Evolutionary conservation across 1,140 invertebrate species (phyloP).

Genomic region (Eurosta solidaginis): DNA sequence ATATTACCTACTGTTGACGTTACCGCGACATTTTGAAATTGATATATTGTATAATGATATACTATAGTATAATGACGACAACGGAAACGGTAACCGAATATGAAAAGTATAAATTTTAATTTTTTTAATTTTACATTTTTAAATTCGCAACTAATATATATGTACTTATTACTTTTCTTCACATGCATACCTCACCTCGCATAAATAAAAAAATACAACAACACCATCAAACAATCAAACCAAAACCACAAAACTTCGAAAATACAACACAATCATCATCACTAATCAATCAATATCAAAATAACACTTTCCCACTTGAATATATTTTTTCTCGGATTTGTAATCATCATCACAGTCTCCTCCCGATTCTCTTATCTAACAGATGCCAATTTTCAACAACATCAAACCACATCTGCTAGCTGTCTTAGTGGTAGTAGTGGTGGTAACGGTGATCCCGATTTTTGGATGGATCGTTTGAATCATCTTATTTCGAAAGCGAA

Average conservation of each 20-base stretch:
- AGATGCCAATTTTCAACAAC: conserved; percentile 51
- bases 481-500: conserved; percentile 43
- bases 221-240: neutral
- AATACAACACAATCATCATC: neutral
- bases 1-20: no score
- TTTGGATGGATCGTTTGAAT: conserved; percentile 56
- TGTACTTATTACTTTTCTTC: neutral
- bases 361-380: conserved; percentile 47
- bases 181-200: neutral
- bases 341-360: conserved; percentile 11
- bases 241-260: neutral
- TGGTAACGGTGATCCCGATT: conserved; percentile 44
- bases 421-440: neutral
- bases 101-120: no score
- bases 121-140: no score
- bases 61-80: no score
- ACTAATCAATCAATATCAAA: neutral
- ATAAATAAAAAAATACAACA: neutral
- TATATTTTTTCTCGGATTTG: neutral
- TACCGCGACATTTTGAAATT: no score
- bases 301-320: neutral
- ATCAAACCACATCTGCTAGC: conserved; percentile 8
- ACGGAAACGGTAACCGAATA: no score
- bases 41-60: no score
- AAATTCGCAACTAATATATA: no score